Evolutionary conservation across 1,140 invertebrate genomes (phyloP), one percentile per base, ranked within the genome.

Genomic region (Pinna nobilis): DNA sequence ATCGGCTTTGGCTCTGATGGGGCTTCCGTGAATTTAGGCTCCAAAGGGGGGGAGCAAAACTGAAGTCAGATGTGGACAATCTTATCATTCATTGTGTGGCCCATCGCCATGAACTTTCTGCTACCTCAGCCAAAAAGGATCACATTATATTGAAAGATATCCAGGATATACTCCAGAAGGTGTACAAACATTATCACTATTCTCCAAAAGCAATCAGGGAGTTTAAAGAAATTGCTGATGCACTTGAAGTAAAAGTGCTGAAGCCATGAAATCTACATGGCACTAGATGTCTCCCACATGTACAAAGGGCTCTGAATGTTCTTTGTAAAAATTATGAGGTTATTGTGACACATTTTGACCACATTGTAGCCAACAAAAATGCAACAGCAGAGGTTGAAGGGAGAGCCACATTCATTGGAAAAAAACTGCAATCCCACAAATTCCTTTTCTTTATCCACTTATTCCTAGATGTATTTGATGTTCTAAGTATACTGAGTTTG

Each of bases 1-100:
- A 35, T 61, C 11, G 68, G 57, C 0, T 70, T 70, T 60, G 67
- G 67, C 6, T 68, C 51, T 30, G 66, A 68, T 41, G 66, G 66
- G 20, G 66, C 66, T 6, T 68, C 51, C 13, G 67, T 69, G 6
- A 69, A 60, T 60, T 41, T 69, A 20, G 67, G 67, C 2, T 28
- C 13, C 15, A 20, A 37, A 11, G 67, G 53, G 20, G 67, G 69
- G 18, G 69, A 18, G 69, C 60, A 32, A 7, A 53, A 30, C 28
- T 70, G 47, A 70, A 35, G 32, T n/a, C 63, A 39, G 41, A 70
- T 13, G 57, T 37, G 1, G 33, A 44, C 33, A n/a, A 47, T 37
- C 35, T 63, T 30, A 60, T 70, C 11, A 60, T 63, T 0, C 69
- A 70, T 39, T 70, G 69, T 51, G 47, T 70, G 30, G 47, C 69